These are phyloP conservation scores for Gerris lacustris DNA, from an alignment of 2,888 invertebrate species.

Conservation along the genomic window DNA sequence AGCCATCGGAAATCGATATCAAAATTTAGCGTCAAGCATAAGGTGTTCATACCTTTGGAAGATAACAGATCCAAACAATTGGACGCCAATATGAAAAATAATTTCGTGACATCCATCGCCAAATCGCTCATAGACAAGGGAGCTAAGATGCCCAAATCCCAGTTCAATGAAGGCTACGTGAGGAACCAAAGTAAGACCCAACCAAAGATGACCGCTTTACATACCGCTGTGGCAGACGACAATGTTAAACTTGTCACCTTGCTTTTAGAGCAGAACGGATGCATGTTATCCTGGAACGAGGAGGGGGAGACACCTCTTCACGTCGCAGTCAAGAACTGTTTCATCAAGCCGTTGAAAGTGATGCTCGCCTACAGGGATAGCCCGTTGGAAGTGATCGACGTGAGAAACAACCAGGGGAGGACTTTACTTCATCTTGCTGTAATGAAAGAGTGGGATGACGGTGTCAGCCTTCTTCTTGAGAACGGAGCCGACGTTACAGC, in stretches of 20 bases:
- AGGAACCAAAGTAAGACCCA: conserved; percentile 20
- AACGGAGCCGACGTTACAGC: conserved; percentile 40
- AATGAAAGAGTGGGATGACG: conserved; percentile 42
- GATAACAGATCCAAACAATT: background rate
- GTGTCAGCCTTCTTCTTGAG: conserved; percentile 43
- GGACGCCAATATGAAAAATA: background rate
- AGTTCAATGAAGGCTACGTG: conserved; percentile 11
- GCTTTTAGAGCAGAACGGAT: conserved; percentile 21
- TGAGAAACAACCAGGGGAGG: conserved; percentile 37
- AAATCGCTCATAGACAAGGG: conserved; percentile 34
- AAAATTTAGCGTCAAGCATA: background rate
- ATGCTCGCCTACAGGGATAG: conserved; percentile 23
- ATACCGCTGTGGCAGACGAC: conserved; percentile 42
- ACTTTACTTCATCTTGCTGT: conserved; percentile 45
- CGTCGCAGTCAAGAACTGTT: conserved; percentile 40
- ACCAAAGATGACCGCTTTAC: conserved; percentile 42
- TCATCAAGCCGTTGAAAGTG: conserved; percentile 37
- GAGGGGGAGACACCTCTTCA: conserved; percentile 44
- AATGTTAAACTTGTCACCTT: conserved; percentile 37
- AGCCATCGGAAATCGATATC: background rate
- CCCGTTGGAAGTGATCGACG: conserved; percentile 33
- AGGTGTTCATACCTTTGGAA: background rate
- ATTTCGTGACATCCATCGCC: background rate
- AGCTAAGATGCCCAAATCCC: conserved; percentile 24
- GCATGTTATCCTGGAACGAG: conserved; percentile 34